Evolutionary conservation across 2,113 vertebrate genomes (phyloP), one percentile per base, ranked within the genome.

Genomic region (Galbula dea): DNA sequence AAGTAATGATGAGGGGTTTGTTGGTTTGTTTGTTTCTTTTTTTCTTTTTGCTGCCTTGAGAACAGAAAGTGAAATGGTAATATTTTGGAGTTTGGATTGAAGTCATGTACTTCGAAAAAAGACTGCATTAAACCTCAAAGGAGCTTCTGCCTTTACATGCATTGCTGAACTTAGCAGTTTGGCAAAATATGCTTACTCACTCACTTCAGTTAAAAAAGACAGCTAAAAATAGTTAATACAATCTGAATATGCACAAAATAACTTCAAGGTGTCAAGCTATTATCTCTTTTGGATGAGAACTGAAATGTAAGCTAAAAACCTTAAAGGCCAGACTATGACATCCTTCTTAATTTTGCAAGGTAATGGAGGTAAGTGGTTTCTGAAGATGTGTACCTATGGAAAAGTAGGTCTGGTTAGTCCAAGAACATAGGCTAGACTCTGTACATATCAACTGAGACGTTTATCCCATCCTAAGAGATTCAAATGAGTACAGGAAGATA

Each of bases 161-260:
- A 82, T 79, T 93, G 83, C 92, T 96, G 76, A 96, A 72, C 52
- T 86, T 79, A 75, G 88, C 86, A 93, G 57, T 94, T 96, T 79
- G 45, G 62, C 71, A 92, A 88, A 92, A 94, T 92, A 11, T 57
- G 86, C 90, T 93, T 88, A 86, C 79, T 83, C 73, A 86, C 41
- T 45, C 43, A 46, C 24, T 92, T 81, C 39, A 78, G 48, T 84
- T 90, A 30, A 86, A 94, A 95, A 75, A 81, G 79, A 48, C 48
- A 72, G 57, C 83, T 94, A 92, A 93, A 90, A 93, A 90, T 88
- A 92, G 80, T 73, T 93, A 88, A 82, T 93, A 83, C 34, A 83
- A 49, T 93, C 57, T 75, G 79, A 94, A 92, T 96, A 92, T 90
- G 84, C 88, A 92, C 90, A 86, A 90, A 92, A 76, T 84, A 82